Percentiles rank a stretch among this genome's conserved stretches.
Evolutionary conservation across 2,888 invertebrate genomes (phyloP).

Genomic region (Archips xylosteana): DNA sequence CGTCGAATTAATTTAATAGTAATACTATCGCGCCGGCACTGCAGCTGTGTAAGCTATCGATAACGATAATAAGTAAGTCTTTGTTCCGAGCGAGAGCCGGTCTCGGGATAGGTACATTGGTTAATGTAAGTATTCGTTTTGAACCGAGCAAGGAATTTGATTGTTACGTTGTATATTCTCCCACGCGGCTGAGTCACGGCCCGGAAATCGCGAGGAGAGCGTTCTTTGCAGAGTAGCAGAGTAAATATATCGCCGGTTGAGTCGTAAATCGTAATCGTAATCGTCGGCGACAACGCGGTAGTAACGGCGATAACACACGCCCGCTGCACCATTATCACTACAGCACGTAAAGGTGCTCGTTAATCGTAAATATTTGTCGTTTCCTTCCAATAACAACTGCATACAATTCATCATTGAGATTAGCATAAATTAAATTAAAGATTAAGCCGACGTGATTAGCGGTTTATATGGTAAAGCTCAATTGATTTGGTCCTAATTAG

Average conservation of each 20-base stretch:
- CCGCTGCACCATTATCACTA: conserved; percentile 30
- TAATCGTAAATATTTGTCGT: conserved; percentile 37
- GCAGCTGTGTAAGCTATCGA: conserved; percentile 75
- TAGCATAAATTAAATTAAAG: not conserved
- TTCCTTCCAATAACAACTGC: conserved; percentile 33
- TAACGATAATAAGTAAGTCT: conserved; percentile 68
- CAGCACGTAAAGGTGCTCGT: conserved; percentile 20
- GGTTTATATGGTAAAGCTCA: not conserved
- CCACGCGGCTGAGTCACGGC: conserved; percentile 51
- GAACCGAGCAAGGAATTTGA: conserved; percentile 53
- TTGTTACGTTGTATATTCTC: conserved; percentile 57
- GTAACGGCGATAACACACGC: conserved; percentile 36
- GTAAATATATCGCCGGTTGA: conserved; percentile 40
- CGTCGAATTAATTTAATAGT: conserved; percentile 68
- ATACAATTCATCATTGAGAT: conserved; percentile 16
- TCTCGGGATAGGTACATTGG: conserved; percentile 27
- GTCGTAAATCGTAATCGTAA: conserved; percentile 30
- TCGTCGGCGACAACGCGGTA: conserved; percentile 30
- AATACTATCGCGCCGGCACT: conserved; percentile 55
- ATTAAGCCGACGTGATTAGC: not conserved
- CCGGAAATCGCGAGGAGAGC: conserved; percentile 47
- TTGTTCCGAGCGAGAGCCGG: conserved; percentile 61
- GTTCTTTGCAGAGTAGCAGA: conserved; percentile 37
- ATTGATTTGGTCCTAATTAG: not conserved
- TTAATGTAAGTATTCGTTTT: conserved; percentile 34